Conservation (phyloP, 2,113 vertebrate genomes). For the Oxygymnocypris stewartii region DNA sequence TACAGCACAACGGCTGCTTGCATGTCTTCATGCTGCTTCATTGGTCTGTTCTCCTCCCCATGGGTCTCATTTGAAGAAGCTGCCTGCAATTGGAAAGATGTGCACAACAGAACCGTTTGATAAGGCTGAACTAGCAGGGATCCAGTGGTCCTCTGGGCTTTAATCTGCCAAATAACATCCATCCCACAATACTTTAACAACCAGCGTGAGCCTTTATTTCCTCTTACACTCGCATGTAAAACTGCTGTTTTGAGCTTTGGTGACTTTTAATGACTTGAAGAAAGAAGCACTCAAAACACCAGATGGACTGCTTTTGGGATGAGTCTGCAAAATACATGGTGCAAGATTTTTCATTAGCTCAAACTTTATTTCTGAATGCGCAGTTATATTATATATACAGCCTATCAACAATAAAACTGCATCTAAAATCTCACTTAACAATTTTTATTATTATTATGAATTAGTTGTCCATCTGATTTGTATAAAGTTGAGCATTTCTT, state of each 20-base stretch:
- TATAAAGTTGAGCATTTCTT: not conserved
- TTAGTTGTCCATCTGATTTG: not conserved
- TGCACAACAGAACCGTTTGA: constrained; percentile 67
- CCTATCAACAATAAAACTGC: not conserved
- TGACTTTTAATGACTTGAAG: constrained; percentile 21
- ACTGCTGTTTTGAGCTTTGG: not conserved
- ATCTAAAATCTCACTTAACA: too few species aligned
- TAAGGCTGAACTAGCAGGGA: constrained; percentile 58
- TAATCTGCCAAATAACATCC: constrained; percentile 56
- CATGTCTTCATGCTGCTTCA: constrained; percentile 37
- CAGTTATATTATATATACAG: not conserved
- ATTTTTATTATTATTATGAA: not conserved
- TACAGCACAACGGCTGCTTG: not conserved
- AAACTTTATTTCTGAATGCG: not conserved
- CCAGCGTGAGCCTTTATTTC: not conserved
- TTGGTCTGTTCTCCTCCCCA: constrained; percentile 66
- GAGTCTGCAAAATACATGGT: not conserved
- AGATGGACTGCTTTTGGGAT: not conserved
- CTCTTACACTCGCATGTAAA: not conserved
- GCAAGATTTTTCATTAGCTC: not conserved
- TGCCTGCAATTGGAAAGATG: constrained; percentile 71
- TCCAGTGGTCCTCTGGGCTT: constrained; percentile 62
- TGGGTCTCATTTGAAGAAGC: constrained; percentile 75
- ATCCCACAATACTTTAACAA: not conserved
- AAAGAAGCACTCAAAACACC: not conserved